Evolutionary conservation across 2,113 vertebrate genomes (phyloP), one percentile per base, ranked within the genome.

Genomic region (Peucedramus taeniatus): DNA sequence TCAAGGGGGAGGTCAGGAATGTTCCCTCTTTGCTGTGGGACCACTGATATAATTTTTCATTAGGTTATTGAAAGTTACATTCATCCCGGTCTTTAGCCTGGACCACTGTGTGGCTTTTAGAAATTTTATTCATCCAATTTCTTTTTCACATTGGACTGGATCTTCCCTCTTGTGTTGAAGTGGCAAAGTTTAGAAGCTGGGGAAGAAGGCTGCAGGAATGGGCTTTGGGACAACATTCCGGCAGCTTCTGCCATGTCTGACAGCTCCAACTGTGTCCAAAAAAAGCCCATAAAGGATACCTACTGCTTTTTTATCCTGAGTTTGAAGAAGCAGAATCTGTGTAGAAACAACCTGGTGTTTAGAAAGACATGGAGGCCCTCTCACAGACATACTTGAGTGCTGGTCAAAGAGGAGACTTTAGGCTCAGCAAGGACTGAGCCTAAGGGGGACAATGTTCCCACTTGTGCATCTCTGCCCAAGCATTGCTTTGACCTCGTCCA

Each of bases 401-500:
- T 39, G 35, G 10, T 51, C 11, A 23, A 39, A 70, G 47, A 51
- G 47, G 15, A 70, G 27, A 40, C 4, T 6, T 44, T n/a, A n/a
- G n/a, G 24, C 13, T n/a, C 13, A 35, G 24, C 23, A 56, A 44
- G 31, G 39, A 35, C 53, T 16, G 13, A 35, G 31, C 23, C 39
- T 42, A 21, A 15, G 9, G 24, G 23, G 13, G 23, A 8, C 12
- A 15, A 26, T n/a, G 7, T 44, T 74, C 50, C 39, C 18, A 27
- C 4, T 42, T 27, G 40, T 74, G 31, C 24, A 22, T n/a, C 23
- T 44, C 26, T 44, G 18, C 31, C 31, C 13, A 15, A 57, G 18
- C 4, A 5, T 35, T n/a, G 18, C 4, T 45, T 57, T 6, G 2
- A 11, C 13, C 10, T 35, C 18, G 2, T 45, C 14, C 15, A 11